These are phyloP conservation scores for Dynastes tityus DNA, from an alignment of 2,888 invertebrate genomes.

Conservation along the genomic window DNA sequence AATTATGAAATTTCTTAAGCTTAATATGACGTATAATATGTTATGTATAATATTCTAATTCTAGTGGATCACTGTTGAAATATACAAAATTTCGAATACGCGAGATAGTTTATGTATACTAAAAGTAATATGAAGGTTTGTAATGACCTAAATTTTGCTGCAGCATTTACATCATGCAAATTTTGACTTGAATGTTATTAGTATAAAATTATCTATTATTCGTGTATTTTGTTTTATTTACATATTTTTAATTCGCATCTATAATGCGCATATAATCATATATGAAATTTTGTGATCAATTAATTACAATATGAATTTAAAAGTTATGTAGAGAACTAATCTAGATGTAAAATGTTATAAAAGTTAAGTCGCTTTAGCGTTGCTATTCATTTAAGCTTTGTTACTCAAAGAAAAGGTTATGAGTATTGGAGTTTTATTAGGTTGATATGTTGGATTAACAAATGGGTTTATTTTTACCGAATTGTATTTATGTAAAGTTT, in stretches of 20 bases:
- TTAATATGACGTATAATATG: not conserved
- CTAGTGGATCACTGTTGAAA: slow-evolving; percentile 21
- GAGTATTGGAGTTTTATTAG: not conserved
- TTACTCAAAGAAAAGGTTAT: not conserved
- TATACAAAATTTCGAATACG: slow-evolving; percentile 7
- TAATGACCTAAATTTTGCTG: slow-evolving; percentile 13
- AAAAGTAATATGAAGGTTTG: slow-evolving; percentile 24
- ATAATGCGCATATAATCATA: not conserved
- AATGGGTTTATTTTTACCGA: slow-evolving; percentile 6
- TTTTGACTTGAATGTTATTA: slow-evolving; percentile 22
- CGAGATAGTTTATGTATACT: slow-evolving; percentile 23
- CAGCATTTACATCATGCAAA: slow-evolving; percentile 26
- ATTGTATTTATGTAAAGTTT: slow-evolving; percentile 2
- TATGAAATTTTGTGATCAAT: not conserved
- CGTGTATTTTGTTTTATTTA: slow-evolving; percentile 23
- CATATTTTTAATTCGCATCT: not conserved
- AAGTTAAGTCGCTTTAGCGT: not conserved
- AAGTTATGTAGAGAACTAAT: not conserved
- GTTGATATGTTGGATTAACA: slow-evolving; percentile 31
- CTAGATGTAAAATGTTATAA: slow-evolving; percentile 16
- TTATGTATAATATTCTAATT: slow-evolving; percentile 25
- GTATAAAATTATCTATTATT: slow-evolving; percentile 34
- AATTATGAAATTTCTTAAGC: too few species aligned
- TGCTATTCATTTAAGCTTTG: slow-evolving; percentile 14
- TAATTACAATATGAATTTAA: not conserved